Evolutionary conservation across 2,797 vertebrate species (phyloP).

Genomic region (Silurus lanzhouensis): DNA sequence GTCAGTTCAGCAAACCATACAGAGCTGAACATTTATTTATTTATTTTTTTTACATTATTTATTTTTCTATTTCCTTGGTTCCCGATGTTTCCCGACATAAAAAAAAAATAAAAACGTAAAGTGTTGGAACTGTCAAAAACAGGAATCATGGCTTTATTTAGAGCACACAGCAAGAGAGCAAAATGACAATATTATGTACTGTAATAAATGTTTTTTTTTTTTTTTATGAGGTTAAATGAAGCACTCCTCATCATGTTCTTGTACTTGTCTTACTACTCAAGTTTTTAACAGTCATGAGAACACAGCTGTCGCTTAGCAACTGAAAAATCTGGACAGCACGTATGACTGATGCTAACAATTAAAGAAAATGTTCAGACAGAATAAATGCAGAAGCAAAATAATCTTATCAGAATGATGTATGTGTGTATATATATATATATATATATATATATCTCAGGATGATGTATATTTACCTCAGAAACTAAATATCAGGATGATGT

Average conservation of each 20-base stretch:
- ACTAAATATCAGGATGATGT: too few relatives aligned
- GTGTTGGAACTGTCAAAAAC: neutral
- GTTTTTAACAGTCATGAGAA: neutral
- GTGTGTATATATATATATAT: too few relatives aligned
- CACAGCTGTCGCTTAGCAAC: slow-evolving; percentile 4
- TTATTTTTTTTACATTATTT: too few relatives aligned
- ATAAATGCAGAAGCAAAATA: neutral
- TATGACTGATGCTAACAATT: slow-evolving; percentile 3
- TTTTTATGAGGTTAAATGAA: neutral
- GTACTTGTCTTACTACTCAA: neutral
- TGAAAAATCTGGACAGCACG: neutral
- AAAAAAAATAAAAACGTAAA: neutral
- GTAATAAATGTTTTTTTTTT: too few relatives aligned
- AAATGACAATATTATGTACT: neutral
- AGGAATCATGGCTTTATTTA: neutral
- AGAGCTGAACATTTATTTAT: neutral
- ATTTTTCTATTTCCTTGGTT: neutral
- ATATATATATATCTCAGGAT: too few relatives aligned
- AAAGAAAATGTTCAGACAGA: neutral
- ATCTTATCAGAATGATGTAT: neutral
- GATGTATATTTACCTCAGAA: too few relatives aligned
- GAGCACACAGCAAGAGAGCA: neutral
- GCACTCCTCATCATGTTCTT: neutral
- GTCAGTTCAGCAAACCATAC: neutral
- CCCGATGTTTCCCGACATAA: neutral